A percentile compares a stretch with the other conserved stretches of the same genome.
Conservation (phyloP, 2,113 vertebrate genomes). For the Fregata magnificens region DNA sequence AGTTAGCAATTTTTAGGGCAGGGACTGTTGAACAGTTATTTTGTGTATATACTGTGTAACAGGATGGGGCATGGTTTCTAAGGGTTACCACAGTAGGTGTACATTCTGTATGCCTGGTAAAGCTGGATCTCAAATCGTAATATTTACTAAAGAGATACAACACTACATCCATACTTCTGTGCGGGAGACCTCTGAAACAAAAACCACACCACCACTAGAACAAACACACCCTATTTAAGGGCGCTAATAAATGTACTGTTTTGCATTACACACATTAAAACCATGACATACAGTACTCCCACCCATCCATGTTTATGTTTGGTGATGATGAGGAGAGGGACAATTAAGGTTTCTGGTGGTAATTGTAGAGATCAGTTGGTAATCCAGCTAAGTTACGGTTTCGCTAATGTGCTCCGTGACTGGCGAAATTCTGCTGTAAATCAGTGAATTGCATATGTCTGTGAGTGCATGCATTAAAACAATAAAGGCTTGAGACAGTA, state of each 20-base stretch:
- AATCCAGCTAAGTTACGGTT: neutral
- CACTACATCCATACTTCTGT: neutral
- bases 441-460: neutral
- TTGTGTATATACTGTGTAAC: neutral
- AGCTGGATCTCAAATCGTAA: neutral
- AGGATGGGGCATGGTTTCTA: neutral
- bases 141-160: neutral
- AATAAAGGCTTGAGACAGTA: neutral
- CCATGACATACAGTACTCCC: neutral
- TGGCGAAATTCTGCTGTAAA: neutral
- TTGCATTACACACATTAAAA: neutral
- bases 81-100: neutral
- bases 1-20: neutral
- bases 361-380: neutral
- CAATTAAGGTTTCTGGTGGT: neutral
- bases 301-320: neutral
- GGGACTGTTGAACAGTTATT: accelerated
- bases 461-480: neutral
- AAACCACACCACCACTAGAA: neutral
- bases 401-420: neutral
- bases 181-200: neutral
- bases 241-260: neutral
- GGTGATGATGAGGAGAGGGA: neutral
- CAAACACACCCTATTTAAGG: neutral
- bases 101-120: neutral